A percentile compares a stretch with the other conserved stretches of the same genome.
These are phyloP conservation scores for Argopecten irradians DNA, from an alignment of 1,140 invertebrate species.

Conservation along the genomic window DNA sequence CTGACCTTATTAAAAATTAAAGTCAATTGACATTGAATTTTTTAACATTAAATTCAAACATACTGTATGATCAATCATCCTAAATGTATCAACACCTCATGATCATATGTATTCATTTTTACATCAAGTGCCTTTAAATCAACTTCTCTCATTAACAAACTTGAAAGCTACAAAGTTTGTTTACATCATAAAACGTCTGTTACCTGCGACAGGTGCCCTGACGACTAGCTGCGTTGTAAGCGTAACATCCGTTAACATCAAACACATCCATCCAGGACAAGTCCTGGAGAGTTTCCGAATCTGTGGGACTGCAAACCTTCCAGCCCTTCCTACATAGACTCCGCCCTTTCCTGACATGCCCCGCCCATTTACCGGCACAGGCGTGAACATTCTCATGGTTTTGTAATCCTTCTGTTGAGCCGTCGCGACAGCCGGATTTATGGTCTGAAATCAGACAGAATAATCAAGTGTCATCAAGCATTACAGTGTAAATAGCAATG, in stretches of 20 bases:
- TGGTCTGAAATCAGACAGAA: conserved; percentile 57
- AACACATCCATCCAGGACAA: conserved; percentile 67
- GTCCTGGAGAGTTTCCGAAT: conserved; percentile 55
- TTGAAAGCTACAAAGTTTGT: background rate
- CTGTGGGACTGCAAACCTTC: conserved; percentile 68
- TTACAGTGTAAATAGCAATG: no score
- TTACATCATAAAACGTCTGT: background rate
- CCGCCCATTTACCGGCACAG: conserved; percentile 68
- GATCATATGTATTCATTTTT: no score
- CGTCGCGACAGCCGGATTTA: conserved; percentile 66
- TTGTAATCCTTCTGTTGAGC: conserved; percentile 64
- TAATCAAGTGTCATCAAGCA: background rate
- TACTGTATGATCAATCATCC: no score
- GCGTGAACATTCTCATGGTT: conserved; percentile 66
- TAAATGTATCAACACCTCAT: no score
- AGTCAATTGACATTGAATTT: no score
- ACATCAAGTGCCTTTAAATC: no score
- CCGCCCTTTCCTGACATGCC: conserved; percentile 66
- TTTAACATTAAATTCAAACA: no score
- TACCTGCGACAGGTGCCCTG: conserved; percentile 68
- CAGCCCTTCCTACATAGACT: conserved; percentile 68
- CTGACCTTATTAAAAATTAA: no score
- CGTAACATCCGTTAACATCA: conserved; percentile 69
- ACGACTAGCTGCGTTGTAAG: conserved; percentile 69
- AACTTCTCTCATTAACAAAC: no score